phyloP scores from a whole-genome alignment of 2,797 vertebrate species.

The Mus minutoides region DNA sequence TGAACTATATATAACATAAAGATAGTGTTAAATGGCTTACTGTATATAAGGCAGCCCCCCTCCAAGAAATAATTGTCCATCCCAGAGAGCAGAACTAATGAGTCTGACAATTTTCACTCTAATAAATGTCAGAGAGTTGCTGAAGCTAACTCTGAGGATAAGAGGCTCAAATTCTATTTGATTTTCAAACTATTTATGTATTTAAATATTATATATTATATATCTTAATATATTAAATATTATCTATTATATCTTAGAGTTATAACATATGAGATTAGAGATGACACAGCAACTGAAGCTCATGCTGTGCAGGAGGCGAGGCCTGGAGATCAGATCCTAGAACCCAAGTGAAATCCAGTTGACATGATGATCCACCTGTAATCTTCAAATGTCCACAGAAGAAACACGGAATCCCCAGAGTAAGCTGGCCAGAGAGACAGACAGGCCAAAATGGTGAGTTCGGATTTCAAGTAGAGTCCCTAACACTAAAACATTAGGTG shows the following conservation, averaged over 20 bases:
- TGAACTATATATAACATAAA: not conserved
- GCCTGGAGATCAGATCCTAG: not conserved
- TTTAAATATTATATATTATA: not conserved
- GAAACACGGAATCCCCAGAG: not conserved
- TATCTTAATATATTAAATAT: not conserved
- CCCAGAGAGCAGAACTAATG: not conserved
- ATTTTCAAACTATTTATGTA: not conserved
- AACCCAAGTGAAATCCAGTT: not conserved
- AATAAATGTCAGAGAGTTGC: not conserved
- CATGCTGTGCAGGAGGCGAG: not conserved
- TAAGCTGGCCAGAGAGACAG: not conserved
- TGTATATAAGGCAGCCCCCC: not conserved
- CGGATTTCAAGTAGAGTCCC: not conserved
- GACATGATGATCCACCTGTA: not conserved
- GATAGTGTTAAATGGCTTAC: not conserved
- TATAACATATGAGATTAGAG: no score
- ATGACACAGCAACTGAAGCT: not conserved
- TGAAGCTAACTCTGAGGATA: not conserved
- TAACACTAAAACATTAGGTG: not conserved
- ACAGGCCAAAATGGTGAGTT: not conserved
- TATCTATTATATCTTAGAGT: not conserved
- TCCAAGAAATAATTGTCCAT: not conserved
- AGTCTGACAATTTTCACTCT: not conserved
- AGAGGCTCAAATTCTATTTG: not conserved
- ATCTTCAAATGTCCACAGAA: not conserved